phyloP scores from a whole-genome alignment of 2,113 vertebrate genomes.

The Etia nguti region DNA sequence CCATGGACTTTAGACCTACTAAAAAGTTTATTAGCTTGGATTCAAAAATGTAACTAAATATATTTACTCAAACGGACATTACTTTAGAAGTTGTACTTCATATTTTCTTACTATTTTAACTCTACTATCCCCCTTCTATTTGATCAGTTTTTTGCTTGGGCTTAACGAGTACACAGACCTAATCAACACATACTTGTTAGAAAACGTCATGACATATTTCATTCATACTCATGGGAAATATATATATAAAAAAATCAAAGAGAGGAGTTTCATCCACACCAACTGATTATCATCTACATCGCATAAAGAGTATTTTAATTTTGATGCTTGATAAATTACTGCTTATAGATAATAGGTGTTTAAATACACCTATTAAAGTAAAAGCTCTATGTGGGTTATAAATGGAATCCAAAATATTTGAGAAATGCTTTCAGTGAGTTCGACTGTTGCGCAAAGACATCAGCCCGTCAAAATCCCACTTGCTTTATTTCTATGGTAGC shows the following conservation, averaged over 20 bases:
- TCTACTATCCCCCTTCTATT: not conserved
- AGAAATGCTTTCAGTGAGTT: not conserved
- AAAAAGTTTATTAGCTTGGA: not conserved
- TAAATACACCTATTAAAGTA: not conserved
- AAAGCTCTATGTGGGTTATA: not conserved
- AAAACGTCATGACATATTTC: not conserved
- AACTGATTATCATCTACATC: not conserved
- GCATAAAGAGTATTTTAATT: not conserved
- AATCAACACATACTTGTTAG: not conserved
- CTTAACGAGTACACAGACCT: not conserved
- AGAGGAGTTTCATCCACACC: not conserved
- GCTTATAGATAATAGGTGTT: not conserved
- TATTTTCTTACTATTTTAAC: not conserved
- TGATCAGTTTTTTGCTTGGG: not conserved
- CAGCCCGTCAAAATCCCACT: not conserved
- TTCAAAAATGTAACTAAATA: not conserved
- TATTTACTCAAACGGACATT: not conserved
- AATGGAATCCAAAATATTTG: not conserved
- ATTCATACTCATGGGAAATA: not conserved
- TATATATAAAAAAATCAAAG: not conserved
- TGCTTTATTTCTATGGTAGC: not conserved
- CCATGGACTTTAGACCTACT: not conserved
- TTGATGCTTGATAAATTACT: not conserved
- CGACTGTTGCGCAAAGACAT: not conserved
- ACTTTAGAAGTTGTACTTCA: not conserved